Base-by-base conservation (phyloP, 2,113 vertebrate species). In the Smithornis capensis region DNA sequence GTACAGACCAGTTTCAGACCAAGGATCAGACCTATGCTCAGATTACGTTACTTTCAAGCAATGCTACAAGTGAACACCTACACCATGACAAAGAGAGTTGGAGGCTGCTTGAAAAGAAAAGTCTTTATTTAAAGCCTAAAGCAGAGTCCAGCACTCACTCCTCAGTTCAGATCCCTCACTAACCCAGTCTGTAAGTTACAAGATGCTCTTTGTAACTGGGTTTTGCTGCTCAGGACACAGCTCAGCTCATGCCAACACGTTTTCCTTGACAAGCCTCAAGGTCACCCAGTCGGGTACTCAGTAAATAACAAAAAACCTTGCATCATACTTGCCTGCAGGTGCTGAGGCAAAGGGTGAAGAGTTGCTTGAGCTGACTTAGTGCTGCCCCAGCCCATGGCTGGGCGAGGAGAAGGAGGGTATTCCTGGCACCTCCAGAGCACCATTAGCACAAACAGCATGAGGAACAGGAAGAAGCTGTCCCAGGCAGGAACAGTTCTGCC, bases 191-290 rank as follows among this genome's bases (percentile, higher is more conserved):
- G 31, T 33, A 56, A 80, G 33, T 29, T 80, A 62, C 29, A 74
- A n/a, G 55, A 92, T 27, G 52, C 63, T 84, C 53, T 57, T n/a
- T 92, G 56, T 76, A 74, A 91, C 38, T 3, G 37, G 24, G 42
- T 49, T 44, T 45, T 23, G 76, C 69, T 29, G 62, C 59, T 74
- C 56, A 37, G 75, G 76, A 89, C 33, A 10, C 56, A 59, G 83
- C 76, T 15, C 64, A 87, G 64, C 60, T 93, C 73, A 50, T 55
- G 2, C 49, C 2, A 44, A 27, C 19, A 19, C 12, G 52, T 75
- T 91, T 83, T 71, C 70, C 75, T 77, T 62, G 59, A 82, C 29
- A 85, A 77, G 50, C 63, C 63, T 81, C 93, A 96, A 95, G 94
- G 94, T 79, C 87, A 88, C 67, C 28, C 57, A 22, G 52, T 19